phyloP scores from a whole-genome alignment of 2,888 invertebrate species.

The Drosophila mulleri region DNA sequence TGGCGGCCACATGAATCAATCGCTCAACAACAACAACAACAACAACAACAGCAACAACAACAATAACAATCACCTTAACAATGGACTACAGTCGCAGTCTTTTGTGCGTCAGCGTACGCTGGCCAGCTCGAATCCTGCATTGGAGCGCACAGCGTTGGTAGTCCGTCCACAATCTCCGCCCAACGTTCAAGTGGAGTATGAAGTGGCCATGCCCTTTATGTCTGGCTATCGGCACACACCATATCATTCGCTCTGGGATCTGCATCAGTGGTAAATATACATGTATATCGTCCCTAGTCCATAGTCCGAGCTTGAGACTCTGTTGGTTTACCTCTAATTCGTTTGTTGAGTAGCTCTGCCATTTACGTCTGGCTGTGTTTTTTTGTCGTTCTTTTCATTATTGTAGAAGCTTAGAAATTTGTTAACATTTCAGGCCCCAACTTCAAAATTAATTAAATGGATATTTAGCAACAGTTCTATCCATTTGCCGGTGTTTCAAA shows the following conservation, averaged over 20 bases:
- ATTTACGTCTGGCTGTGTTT: background rate
- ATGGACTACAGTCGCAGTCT: conserved; percentile 43
- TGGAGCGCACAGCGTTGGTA: conserved; percentile 69
- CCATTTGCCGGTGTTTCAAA: background rate
- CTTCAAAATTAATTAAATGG: conserved; percentile 2
- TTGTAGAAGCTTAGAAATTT: background rate
- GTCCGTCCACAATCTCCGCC: conserved; percentile 70
- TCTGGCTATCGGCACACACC: conserved; percentile 85
- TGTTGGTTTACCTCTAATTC: background rate
- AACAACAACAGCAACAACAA: conserved; percentile 52
- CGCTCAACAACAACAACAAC: conserved; percentile 52
- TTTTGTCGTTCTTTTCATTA: background rate
- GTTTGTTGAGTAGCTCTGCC: background rate
- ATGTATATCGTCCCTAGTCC: too few species aligned
- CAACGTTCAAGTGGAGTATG: conserved; percentile 85
- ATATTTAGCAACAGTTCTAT: background rate
- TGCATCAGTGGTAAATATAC: conserved; percentile 85
- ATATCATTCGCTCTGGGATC: conserved; percentile 85
- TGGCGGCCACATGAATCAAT: conserved; percentile 52
- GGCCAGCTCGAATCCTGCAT: conserved; percentile 84
- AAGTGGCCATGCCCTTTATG: conserved; percentile 84
- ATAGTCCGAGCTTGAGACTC: background rate
- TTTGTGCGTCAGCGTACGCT: conserved; percentile 82
- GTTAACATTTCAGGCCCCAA: background rate
- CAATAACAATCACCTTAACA: conserved; percentile 3